Conservation (phyloP, 2,797 vertebrate species). For the Hydrophis major region DNA sequence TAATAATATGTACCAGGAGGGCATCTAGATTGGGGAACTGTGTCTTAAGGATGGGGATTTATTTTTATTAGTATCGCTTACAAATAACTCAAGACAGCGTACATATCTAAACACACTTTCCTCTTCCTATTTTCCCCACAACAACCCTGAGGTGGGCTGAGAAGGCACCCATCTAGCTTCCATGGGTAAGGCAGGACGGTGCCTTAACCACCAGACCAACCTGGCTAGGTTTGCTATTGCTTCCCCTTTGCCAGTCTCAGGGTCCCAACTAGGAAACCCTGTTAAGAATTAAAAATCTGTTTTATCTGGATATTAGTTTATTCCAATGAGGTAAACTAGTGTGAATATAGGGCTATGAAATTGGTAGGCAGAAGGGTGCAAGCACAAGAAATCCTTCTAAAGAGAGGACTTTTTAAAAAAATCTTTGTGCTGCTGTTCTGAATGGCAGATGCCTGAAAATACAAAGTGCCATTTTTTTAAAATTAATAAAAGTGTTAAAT, state of each 20-base stretch:
- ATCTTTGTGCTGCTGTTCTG: background rate
- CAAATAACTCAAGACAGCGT: background rate
- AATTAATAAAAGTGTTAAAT: background rate
- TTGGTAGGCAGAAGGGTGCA: background rate
- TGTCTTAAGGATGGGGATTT: background rate
- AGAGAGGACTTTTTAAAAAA: background rate
- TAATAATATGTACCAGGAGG: background rate
- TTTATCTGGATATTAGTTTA: background rate
- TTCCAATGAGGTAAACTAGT: background rate
- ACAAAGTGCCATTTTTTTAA: background rate
- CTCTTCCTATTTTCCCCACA: background rate
- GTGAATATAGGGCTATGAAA: background rate
- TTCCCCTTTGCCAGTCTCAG: background rate
- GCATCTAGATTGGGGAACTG: background rate
- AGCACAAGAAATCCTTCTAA: background rate
- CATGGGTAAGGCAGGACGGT: background rate
- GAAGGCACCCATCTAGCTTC: background rate
- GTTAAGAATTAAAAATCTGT: background rate
- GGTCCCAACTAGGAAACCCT: background rate
- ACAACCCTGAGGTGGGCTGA: background rate
- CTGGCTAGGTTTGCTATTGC: background rate
- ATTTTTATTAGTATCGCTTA: background rate
- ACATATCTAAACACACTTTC: background rate
- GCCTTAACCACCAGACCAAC: background rate
- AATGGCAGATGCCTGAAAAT: background rate